phyloP scores from a whole-genome alignment of 2,797 vertebrate genomes.

The Sylvilagus floridanus region DNA sequence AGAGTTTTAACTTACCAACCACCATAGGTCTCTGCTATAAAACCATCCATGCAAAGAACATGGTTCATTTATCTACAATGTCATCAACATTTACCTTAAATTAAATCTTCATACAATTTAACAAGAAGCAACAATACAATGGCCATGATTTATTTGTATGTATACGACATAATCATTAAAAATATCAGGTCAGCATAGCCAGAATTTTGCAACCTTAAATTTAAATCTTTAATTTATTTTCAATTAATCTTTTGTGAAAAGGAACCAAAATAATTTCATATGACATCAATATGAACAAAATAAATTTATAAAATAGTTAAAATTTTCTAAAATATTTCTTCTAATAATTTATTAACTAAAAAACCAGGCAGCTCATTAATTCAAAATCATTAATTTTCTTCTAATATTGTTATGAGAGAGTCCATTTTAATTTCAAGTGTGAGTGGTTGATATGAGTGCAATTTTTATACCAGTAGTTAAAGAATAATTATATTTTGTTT shows the following conservation, averaged over 20 bases:
- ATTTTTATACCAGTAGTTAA: slow-evolving; percentile 75
- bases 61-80: slow-evolving; percentile 67
- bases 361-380: slow-evolving; percentile 74
- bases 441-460: slow-evolving; percentile 53
- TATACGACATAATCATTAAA: slow-evolving; percentile 60
- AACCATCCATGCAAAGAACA: slow-evolving; percentile 56
- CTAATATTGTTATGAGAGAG: slow-evolving; percentile 65
- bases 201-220: slow-evolving; percentile 1
- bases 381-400: slow-evolving; percentile 76
- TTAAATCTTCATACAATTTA: slow-evolving; percentile 69
- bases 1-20: slow-evolving; percentile 55
- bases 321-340: slow-evolving; percentile 67
- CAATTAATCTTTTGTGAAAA: slow-evolving; percentile 41
- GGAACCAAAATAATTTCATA: slow-evolving; percentile 65
- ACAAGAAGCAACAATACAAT: slow-evolving; percentile 50
- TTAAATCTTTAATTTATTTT: slow-evolving; percentile 68
- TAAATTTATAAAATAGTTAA: slow-evolving; percentile 51
- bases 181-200: slow-evolving; percentile 28
- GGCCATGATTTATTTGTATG: slow-evolving; percentile 64
- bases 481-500: slow-evolving; percentile 76
- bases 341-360: slow-evolving; percentile 77
- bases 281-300: slow-evolving; percentile 46
- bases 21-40: slow-evolving; percentile 51
- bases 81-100: slow-evolving; percentile 66
- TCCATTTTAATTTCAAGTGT: slow-evolving; percentile 73